phyloP scores from a whole-genome alignment of 64 coral and sea anemone species.

The Actinia equina region DNA sequence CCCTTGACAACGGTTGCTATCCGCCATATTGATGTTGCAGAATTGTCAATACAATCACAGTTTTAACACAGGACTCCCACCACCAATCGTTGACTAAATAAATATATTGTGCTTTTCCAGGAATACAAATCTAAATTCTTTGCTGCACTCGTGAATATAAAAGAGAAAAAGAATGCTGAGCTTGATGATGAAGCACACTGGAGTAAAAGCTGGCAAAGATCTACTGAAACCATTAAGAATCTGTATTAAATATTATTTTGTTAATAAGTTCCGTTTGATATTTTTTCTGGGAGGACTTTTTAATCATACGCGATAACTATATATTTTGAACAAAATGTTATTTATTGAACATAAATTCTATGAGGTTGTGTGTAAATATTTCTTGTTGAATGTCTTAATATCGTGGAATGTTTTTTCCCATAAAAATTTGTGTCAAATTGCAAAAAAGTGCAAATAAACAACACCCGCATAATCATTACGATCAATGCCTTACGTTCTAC shows the following conservation, averaged over 20 bases:
- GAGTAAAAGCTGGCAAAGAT: slow-evolving; percentile 53
- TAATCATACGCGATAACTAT: not conserved
- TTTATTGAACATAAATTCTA: too few species aligned
- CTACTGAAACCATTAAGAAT: slow-evolving; percentile 48
- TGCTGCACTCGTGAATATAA: slow-evolving; percentile 11
- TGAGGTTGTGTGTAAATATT: too few species aligned
- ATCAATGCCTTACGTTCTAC: too few species aligned
- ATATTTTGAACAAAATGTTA: not conserved
- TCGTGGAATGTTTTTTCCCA: too few species aligned
- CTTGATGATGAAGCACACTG: slow-evolving; percentile 51
- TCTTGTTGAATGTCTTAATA: too few species aligned
- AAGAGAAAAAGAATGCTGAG: slow-evolving; percentile 31
- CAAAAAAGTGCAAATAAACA: too few species aligned
- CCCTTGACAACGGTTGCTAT: too few species aligned
- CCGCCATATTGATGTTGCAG: too few species aligned
- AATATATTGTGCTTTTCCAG: not conserved
- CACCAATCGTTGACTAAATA: too few species aligned
- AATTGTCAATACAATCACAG: too few species aligned
- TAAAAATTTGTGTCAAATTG: too few species aligned
- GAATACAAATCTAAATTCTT: slow-evolving; percentile 54
- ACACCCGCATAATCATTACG: too few species aligned
- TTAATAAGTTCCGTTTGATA: not conserved
- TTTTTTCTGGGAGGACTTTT: not conserved
- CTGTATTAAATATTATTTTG: slow-evolving; percentile 32
- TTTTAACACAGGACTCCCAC: not conserved